A percentile compares a stretch with the other conserved stretches of the same genome.
Evolutionary conservation across 2,888 invertebrate genomes (phyloP).

Genomic region (Ypsolopha sequella): DNA sequence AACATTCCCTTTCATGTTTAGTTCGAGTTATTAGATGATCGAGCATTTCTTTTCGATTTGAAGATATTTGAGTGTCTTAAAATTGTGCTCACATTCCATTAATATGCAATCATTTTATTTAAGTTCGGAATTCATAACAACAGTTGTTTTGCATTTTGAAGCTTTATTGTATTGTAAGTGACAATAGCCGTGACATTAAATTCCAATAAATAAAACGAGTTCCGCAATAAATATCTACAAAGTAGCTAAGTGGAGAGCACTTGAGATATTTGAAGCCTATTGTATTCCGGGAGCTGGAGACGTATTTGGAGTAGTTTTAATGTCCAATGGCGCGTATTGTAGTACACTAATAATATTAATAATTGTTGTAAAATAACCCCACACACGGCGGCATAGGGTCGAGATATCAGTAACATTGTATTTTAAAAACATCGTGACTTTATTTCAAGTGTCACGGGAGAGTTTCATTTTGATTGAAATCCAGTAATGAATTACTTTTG

Average conservation of each 20-base stretch:
- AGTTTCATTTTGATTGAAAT: constrained; percentile 2
- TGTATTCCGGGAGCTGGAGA: not conserved
- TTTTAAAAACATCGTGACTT: not conserved
- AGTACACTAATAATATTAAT: not conserved
- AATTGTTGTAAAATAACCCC: not conserved
- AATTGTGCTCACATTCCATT: no score
- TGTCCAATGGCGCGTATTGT: not conserved
- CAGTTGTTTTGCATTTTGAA: no score
- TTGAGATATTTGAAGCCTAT: not conserved
- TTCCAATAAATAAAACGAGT: not conserved
- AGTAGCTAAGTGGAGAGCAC: not conserved
- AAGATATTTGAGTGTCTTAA: no score
- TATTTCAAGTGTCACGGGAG: constrained; percentile 1
- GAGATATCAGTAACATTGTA: not conserved
- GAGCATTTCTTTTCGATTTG: no score
- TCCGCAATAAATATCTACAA: no score
- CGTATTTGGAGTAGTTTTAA: not conserved
- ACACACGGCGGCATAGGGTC: not conserved
- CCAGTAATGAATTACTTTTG: constrained; percentile 3
- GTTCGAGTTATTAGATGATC: no score
- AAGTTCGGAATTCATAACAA: no score
- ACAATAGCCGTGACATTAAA: not conserved
- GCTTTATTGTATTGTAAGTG: not conserved
- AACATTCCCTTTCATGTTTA: no score
- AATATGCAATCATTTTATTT: no score